These are phyloP conservation scores for Hyperoplus lanceolatus DNA, from an alignment of 2,797 vertebrate genomes.

Conservation along the genomic window DNA sequence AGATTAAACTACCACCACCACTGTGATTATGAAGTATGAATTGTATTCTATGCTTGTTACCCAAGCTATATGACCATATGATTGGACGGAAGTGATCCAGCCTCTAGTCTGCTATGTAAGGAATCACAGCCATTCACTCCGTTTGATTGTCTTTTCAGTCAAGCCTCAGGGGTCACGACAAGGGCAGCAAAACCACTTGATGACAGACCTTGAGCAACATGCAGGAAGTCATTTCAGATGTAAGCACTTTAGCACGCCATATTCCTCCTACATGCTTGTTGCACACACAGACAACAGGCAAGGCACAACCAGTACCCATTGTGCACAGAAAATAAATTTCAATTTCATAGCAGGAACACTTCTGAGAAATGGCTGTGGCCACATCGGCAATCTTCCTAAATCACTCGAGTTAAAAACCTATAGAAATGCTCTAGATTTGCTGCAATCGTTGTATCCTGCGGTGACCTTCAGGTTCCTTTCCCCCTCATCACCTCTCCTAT, in stretches of 20 bases:
- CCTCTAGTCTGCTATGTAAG: too few relatives aligned
- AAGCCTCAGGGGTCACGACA: slow-evolving; percentile 19
- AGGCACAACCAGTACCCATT: not conserved
- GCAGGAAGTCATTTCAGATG: slow-evolving; percentile 55
- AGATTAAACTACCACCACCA: too few relatives aligned
- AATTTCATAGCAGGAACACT: not conserved
- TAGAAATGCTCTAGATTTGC: not conserved
- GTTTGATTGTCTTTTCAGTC: too few relatives aligned
- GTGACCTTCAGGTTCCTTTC: slow-evolving; percentile 47
- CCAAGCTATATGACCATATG: too few relatives aligned
- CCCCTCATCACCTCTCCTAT: not conserved
- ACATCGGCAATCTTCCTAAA: not conserved
- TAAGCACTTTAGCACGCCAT: slow-evolving; percentile 50
- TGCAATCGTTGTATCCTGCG: slow-evolving; percentile 32
- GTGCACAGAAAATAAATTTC: not conserved
- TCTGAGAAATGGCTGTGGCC: not conserved
- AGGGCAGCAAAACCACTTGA: slow-evolving; percentile 32
- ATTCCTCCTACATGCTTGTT: slow-evolving; percentile 36
- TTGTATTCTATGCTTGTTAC: too few relatives aligned
- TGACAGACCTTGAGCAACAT: slow-evolving; percentile 50
- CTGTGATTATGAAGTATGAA: too few relatives aligned
- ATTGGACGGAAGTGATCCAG: too few relatives aligned
- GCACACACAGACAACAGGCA: slow-evolving; percentile 15
- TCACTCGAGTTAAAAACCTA: slow-evolving; percentile 4
- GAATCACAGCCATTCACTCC: too few relatives aligned